Conservation (phyloP, 2,113 vertebrate genomes). For the Pipa parva region DNA sequence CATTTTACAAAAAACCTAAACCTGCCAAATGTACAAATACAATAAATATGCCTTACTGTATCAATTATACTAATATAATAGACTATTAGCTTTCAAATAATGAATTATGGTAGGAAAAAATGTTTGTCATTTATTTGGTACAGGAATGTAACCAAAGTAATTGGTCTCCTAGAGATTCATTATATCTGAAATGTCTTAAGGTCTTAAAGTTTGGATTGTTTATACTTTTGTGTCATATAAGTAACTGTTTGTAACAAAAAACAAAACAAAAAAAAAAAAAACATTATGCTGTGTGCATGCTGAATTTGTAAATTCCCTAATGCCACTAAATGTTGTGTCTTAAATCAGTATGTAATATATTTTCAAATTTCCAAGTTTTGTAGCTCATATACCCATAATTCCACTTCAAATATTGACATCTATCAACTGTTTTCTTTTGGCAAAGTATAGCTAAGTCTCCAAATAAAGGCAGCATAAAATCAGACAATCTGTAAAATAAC, state of each 20-base stretch:
- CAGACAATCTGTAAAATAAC: too few relatives aligned
- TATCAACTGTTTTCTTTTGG: background rate
- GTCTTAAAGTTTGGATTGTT: background rate
- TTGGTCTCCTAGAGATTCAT: constrained; percentile 24
- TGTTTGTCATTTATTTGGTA: background rate
- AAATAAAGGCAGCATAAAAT: background rate
- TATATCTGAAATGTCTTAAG: background rate
- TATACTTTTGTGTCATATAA: background rate
- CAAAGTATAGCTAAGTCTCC: background rate
- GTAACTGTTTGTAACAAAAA: background rate
- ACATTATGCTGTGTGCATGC: background rate
- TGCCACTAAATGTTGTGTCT: background rate
- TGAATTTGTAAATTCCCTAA: background rate
- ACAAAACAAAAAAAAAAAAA: too few relatives aligned
- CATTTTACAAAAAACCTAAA: too few relatives aligned
- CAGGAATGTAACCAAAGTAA: background rate
- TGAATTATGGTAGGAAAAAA: background rate
- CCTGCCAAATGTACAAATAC: background rate
- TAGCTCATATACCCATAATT: background rate
- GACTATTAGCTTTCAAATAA: background rate
- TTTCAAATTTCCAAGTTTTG: background rate
- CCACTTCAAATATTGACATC: background rate
- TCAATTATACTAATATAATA: background rate
- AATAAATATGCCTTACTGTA: background rate
- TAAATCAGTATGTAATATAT: background rate